Percentiles rank a stretch among this genome's conserved stretches.
These are phyloP conservation scores for Mermis nigrescens DNA, from an alignment of 2,888 invertebrate genomes.

Conservation along the genomic window DNA sequence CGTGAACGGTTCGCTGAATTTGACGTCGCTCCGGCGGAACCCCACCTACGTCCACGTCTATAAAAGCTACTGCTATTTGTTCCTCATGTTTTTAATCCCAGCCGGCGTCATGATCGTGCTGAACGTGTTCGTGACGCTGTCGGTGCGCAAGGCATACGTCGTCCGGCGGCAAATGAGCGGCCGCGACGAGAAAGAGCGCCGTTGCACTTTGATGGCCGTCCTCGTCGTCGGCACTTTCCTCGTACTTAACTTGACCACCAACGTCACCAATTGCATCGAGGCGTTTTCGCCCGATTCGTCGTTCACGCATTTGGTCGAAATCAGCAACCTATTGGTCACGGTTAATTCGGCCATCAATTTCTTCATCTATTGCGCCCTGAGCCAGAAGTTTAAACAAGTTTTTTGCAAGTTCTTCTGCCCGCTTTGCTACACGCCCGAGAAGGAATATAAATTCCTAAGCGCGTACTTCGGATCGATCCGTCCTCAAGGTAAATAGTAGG, in stretches of 20 bases:
- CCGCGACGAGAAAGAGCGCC: slow-evolving; percentile 8
- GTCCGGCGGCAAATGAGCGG: neutral
- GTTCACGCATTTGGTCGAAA: slow-evolving; percentile 14
- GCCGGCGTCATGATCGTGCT: slow-evolving; percentile 8
- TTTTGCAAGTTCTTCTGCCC: slow-evolving; percentile 23
- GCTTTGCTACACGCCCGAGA: slow-evolving; percentile 11
- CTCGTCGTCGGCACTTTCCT: slow-evolving; percentile 26
- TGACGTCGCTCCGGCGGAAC: neutral
- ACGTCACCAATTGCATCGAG: slow-evolving; percentile 21
- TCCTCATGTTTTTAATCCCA: slow-evolving; percentile 10
- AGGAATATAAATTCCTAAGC: slow-evolving; percentile 2
- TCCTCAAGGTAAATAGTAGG: no score
- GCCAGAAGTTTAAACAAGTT: slow-evolving; percentile 24
- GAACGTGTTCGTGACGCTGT: slow-evolving; percentile 4
- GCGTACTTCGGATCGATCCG: neutral
- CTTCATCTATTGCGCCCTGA: slow-evolving; percentile 28
- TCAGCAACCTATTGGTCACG: slow-evolving; percentile 26
- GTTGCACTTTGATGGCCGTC: slow-evolving; percentile 22
- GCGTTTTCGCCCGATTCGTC: slow-evolving; percentile 16
- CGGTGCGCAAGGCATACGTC: slow-evolving; percentile 2
- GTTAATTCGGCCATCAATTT: slow-evolving; percentile 29
- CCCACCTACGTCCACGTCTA: slow-evolving; percentile 7
- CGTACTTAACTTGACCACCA: slow-evolving; percentile 20
- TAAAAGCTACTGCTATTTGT: slow-evolving; percentile 9
- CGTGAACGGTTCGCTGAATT: neutral